phyloP scores from a whole-genome alignment of 2,797 vertebrate species.

The Adelosebastes latens region DNA sequence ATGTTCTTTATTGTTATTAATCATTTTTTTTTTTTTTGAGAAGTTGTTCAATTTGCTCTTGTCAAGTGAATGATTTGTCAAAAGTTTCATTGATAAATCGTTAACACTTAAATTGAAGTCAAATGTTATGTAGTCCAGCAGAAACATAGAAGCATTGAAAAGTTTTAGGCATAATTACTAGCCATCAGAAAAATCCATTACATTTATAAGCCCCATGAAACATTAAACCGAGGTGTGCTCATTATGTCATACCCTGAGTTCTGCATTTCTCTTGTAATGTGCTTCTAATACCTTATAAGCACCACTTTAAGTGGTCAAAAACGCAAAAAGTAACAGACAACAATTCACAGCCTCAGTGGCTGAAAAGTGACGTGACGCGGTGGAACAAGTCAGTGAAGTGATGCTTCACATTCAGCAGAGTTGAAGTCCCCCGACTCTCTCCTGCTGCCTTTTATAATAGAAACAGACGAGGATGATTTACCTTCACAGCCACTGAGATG shows the following conservation, averaged over 20 bases:
- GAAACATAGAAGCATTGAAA: neutral
- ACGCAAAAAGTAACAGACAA: constrained; percentile 20
- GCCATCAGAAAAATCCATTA: neutral
- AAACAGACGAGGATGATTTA: constrained; percentile 89
- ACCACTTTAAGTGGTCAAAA: neutral
- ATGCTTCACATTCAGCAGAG: constrained; percentile 63
- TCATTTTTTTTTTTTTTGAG: neutral
- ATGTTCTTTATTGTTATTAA: neutral
- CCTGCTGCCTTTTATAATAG: constrained; percentile 65
- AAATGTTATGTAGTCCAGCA: neutral
- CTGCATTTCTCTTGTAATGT: neutral
- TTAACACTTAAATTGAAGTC: neutral
- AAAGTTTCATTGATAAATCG: neutral
- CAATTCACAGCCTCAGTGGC: constrained; percentile 17
- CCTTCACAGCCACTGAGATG: constrained; percentile 92
- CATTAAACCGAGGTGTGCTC: neutral
- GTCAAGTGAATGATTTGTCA: neutral
- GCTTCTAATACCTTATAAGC: neutral
- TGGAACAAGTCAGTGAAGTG: constrained; percentile 56
- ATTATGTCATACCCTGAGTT: neutral
- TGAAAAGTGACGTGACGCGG: constrained; percentile 42
- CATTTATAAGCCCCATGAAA: neutral
- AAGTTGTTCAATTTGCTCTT: neutral
- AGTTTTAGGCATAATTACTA: neutral
- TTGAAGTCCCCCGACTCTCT: constrained; percentile 62